phyloP scores from a whole-genome alignment of 2,113 vertebrate species.

The Podocnemis expansa region DNA sequence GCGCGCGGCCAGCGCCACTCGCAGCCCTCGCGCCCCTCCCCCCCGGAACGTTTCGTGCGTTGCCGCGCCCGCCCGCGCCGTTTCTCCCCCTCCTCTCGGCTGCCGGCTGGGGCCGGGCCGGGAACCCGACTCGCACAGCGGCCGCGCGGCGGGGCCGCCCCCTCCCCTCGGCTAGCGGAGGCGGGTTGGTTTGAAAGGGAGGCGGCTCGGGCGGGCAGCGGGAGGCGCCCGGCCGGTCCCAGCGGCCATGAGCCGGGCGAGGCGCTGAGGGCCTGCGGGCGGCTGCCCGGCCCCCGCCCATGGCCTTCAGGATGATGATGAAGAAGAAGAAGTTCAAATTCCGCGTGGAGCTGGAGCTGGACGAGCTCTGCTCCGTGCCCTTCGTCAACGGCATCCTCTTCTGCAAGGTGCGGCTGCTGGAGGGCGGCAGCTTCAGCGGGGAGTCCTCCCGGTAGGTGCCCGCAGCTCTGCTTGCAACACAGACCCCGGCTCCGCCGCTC shows the following conservation, averaged over 20 bases:
- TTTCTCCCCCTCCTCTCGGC: not conserved
- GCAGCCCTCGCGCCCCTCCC: not conserved
- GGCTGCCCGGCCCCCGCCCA: constrained; percentile 37
- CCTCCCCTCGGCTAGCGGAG: not conserved
- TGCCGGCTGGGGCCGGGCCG: no score
- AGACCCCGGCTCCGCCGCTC: no score
- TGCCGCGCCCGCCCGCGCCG: not conserved
- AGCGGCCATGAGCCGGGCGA: no score
- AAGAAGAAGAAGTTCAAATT: constrained; percentile 97
- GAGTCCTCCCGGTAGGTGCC: constrained; percentile 88
- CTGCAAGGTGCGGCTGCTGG: constrained; percentile 92
- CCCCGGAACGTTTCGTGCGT: no score
- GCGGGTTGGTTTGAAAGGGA: constrained; percentile 56
- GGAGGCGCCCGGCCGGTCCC: no score
- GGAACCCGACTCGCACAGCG: rapidly evolving
- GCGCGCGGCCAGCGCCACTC: not conserved
- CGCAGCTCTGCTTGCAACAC: no score
- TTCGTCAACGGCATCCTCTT: constrained; percentile 94
- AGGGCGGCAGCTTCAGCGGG: constrained; percentile 88
- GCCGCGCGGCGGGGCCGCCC: not conserved
- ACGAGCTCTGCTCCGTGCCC: constrained; percentile 92
- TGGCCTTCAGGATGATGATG: constrained; percentile 90
- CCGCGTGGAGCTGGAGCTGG: constrained; percentile 90
- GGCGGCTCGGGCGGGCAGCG: constrained; percentile 5
- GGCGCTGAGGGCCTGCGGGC: constrained; percentile 36